Base-by-base conservation (phyloP, 2,113 vertebrate genomes). In the Acrocephalus kingi region DNA sequence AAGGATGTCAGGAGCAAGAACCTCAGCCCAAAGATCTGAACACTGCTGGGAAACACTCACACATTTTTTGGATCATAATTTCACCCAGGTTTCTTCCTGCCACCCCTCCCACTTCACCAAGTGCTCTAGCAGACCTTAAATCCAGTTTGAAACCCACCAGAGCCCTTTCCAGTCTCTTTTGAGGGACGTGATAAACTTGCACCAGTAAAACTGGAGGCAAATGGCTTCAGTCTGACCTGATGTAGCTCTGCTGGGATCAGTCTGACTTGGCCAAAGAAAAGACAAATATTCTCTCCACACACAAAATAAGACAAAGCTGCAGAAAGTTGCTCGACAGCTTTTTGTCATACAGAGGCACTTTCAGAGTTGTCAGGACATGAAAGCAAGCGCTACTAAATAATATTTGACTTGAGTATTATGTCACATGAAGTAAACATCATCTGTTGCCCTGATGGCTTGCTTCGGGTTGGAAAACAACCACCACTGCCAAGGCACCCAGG, bases 351-450 rank as follows among this genome's bases (percentile, higher is more conserved):
- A 84, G 97, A 97, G 95, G 88, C 92, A 97, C 94, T 94, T 97
- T 89, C 91, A 85, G 96, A 95, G 68, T 96, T 97, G 97, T 98
- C 90, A 78, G 85, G 72, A 97, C 97, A 97, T 98, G 95, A 98
- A 98, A 98, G 98, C 85, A 90, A 98, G 90, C 37, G 14, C 95
- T 94, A 82, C 92, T 93, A 98, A 98, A 96, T 97, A 96, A 93
- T 97, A 97, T 97, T 94, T 96, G 92, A 97, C 94, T 97, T 94
- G 81, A 97, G 83, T 87, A 93, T 96, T 97, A 95, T 97, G 97
- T 97, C 97, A 98, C 95, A 96, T 96, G 97, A 94, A 97, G 95
- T 98, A 97, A 98, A 97, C 95, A 98, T 97, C 97, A 98, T 98
- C 97, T 98, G 97, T 89, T 90, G 91, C 84, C 96, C 98, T 97